These are phyloP conservation scores for Bucorvus abyssinicus DNA, from an alignment of 2,797 vertebrate genomes.

Conservation along the genomic window DNA sequence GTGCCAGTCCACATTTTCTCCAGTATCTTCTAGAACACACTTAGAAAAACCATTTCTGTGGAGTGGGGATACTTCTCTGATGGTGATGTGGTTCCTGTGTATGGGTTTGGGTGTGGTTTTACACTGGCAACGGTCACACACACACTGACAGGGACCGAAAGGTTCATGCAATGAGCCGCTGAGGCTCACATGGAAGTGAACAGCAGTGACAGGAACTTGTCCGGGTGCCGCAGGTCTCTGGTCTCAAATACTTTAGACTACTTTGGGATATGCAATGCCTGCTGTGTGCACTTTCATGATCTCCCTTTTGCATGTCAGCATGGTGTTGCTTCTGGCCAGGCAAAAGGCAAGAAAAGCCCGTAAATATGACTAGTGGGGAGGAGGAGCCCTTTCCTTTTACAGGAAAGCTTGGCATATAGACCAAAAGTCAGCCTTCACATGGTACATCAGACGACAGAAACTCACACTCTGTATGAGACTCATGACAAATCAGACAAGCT, in stretches of 20 bases:
- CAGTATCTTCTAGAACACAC: neutral
- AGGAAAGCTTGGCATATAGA: neutral
- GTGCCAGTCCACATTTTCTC: neutral
- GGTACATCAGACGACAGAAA: neutral
- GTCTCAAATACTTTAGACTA: neutral
- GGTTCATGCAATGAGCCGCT: neutral
- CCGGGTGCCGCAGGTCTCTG: neutral
- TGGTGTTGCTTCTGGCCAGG: neutral
- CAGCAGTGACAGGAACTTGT: neutral
- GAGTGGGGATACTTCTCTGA: neutral
- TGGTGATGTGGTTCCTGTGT: neutral
- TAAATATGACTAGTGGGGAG: neutral
- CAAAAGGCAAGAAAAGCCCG: neutral
- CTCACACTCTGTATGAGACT: neutral
- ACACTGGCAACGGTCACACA: too few relatives aligned
- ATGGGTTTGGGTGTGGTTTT: neutral
- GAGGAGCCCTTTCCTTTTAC: neutral
- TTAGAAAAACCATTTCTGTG: neutral
- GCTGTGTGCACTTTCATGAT: rapidly evolving
- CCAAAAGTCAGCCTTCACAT: neutral
- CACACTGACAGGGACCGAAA: neutral
- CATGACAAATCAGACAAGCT: neutral
- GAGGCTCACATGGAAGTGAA: neutral
- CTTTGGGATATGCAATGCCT: neutral
- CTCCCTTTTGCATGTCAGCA: neutral